phyloP scores from a whole-genome alignment of 2,888 invertebrate species.

The Polymixis lichenea region DNA sequence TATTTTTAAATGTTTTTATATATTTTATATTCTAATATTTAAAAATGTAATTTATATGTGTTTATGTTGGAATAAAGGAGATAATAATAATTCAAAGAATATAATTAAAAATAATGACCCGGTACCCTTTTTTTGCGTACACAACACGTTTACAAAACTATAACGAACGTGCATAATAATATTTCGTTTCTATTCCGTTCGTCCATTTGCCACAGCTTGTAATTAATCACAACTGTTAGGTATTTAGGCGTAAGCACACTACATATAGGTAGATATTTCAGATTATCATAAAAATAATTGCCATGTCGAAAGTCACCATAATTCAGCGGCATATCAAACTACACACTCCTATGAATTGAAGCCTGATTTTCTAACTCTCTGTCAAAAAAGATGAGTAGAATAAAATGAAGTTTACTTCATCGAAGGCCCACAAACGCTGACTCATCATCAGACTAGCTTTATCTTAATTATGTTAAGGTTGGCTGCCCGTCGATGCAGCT shows the following conservation, averaged over 20 bases:
- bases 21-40: too few relatives aligned
- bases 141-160: background rate
- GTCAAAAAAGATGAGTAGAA: background rate
- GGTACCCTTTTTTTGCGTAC: too few relatives aligned
- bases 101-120: too few relatives aligned
- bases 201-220: background rate
- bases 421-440: background rate
- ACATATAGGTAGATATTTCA: too few relatives aligned
- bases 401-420: background rate
- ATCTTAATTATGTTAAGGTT: background rate
- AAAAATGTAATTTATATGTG: too few relatives aligned
- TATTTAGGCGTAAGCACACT: too few relatives aligned
- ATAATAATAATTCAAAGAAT: too few relatives aligned
- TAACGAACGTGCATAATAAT: background rate
- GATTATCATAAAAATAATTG: too few relatives aligned
- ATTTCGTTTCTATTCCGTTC: background rate
- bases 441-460: background rate
- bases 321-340: background rate
- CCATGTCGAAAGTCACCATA: background rate
- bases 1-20: too few relatives aligned
- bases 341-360: background rate
- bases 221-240: too few relatives aligned
- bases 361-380: background rate
- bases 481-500: background rate
- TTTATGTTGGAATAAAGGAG: too few relatives aligned